Base-by-base conservation (phyloP, 1,140 invertebrate species). In the Ostrea denselamellosa region DNA sequence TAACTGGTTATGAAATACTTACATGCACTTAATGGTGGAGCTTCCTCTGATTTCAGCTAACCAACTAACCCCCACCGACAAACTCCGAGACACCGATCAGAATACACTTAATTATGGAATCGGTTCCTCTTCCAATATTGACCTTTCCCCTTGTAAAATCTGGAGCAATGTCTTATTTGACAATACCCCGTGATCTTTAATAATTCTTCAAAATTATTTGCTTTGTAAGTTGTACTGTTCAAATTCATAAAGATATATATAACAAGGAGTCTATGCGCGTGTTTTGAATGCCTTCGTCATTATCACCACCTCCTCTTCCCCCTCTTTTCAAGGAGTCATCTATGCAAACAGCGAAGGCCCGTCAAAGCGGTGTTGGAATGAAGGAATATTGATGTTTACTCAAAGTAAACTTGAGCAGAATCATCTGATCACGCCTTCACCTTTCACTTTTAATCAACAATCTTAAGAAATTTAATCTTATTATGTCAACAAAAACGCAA, bases 71-170 rank as follows among this genome's bases (percentile, higher is more conserved):
- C 34, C 56, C n/a, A 62, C 17, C 56, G 56, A 62, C 56, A 19
- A 19, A 62, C n/a, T 19, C 56, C 17, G n/a, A 62, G 17, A n/a
- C 56, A 19, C 34, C 8, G 56, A 62, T 62, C 56, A 62, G 56
- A 5, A 62, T 62, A 77, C 28, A 77, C 68, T 34, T 77, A 9
- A 34, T 77, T 77, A 77, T 10, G 25, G 68, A 77, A 28, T 77
- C 68, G 25, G 25, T 77, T 77, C 68, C 28, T 77, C 68, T 77
- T 34, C 68, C 68, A 77, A 77, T 77, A 77, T 77, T 77, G 68
- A 77, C 68, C 14, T 77, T 28, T 34, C 68, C 28, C 10, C 68
- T 77, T 77, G 22, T 9, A 77, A 71, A 77, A 77, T 77, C 68
- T 34, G 25, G 56, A 62, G 56, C 17, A 5, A 62, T n/a, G 25